A percentile compares a stretch with the other conserved stretches of the same genome.
Conservation (phyloP, 2,113 vertebrate species). For the Numida meleagris region DNA sequence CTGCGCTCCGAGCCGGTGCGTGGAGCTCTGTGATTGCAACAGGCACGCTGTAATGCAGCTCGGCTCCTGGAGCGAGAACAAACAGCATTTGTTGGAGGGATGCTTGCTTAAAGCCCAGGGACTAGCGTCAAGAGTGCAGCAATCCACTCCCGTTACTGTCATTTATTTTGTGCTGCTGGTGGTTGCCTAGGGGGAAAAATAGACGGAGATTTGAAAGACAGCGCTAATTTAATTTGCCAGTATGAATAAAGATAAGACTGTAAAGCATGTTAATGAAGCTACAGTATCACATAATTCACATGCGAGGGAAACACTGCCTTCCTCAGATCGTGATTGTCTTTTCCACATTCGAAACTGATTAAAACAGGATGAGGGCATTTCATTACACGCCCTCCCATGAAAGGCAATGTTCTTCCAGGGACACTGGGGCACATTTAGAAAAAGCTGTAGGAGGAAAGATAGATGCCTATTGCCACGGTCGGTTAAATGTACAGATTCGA, state of each 20-base stretch:
- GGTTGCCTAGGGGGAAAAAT: conserved; percentile 13
- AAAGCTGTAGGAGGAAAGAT: neutral
- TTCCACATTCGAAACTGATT: conserved; percentile 25
- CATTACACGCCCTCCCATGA: conserved; percentile 26
- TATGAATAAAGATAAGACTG: conserved; percentile 72
- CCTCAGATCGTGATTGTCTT: neutral
- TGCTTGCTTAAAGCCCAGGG: neutral
- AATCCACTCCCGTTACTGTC: neutral
- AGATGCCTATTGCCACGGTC: neutral
- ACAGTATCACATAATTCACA: conserved; percentile 49
- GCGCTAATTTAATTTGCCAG: conserved; percentile 78
- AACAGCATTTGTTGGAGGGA: neutral
- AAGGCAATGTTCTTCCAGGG: neutral
- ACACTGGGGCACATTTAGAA: neutral
- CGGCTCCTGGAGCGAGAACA: neutral
- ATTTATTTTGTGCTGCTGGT: conserved; percentile 34
- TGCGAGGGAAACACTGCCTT: conserved; percentile 15
- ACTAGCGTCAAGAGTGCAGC: neutral
- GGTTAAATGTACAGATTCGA: neutral
- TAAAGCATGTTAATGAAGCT: conserved; percentile 58
- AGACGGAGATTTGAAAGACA: conserved; percentile 61
- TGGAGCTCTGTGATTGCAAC: neutral
- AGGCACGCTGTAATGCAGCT: neutral
- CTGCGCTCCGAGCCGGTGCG: fast-evolving
- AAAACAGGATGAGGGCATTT: conserved; percentile 23